Evolutionary conservation across 2,888 invertebrate species (phyloP), one percentile per base, ranked within the genome.

Genomic region (Hypena proboscidalis): DNA sequence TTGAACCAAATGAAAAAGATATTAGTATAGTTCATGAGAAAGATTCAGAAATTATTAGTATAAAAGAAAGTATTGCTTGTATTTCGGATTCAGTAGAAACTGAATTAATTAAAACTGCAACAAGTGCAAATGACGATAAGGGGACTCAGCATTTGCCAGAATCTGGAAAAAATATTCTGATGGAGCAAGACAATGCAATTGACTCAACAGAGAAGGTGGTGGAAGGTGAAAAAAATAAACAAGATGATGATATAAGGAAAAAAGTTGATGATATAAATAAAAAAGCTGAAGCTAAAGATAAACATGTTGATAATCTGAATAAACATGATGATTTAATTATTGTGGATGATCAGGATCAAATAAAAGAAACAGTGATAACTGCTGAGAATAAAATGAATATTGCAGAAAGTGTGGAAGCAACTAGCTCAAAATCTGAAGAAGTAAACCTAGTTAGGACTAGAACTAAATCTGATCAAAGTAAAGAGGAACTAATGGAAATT

Each of bases 241-340:
- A 37, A 23, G 19, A 14, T 27, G 9, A 26, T 9, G 7, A 39
- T 3, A 14, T 13, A 8, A 15, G 6, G 6, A 14, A 22, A 15
- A 37, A 37, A 9, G 13, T 14, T 0, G 22, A 41, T 20, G 10
- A 38, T 11, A 25, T 27, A 51, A 50, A 58, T 33, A 39, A 20
- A 17, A 37, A 50, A 49, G 29, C 34, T 30, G 31, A 40, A 17
- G 44, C 37, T 17, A 55, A 55, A 43, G 44, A 31, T 32, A 37
- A 56, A 46, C 29, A 39, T 44, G 23, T 42, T 21, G 21, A 32
- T 39, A 60, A 43, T 39, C 41, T 53, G 3, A 40, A 52, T 36
- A 26, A 42, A 36, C 26, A 22, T 21, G 10, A 37, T 23, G 44
- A 44, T 17, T 38, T 34, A 34, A 36, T 48, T 9, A 31, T 19